Conservation (phyloP, 1,140 invertebrate genomes). For the Dysdera silvatica region DNA sequence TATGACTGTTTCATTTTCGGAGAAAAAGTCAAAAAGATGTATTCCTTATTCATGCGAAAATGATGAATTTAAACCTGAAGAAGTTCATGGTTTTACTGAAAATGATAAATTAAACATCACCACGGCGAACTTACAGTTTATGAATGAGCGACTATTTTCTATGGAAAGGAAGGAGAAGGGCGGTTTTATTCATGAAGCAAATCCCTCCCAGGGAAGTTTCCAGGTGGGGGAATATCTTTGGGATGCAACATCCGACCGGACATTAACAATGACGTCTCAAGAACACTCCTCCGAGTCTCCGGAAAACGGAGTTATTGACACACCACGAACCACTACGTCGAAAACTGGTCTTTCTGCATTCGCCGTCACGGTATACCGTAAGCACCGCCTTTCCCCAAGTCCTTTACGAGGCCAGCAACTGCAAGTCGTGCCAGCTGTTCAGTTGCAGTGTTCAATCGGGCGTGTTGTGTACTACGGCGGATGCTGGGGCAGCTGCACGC, state of each 20-base stretch:
- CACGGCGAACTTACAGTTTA: too few relatives aligned
- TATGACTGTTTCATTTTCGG: too few relatives aligned
- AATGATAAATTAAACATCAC: too few relatives aligned
- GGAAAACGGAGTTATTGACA: slow-evolving; percentile 9
- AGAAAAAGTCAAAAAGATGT: too few relatives aligned
- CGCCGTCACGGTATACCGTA: neutral
- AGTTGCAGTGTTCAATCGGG: neutral
- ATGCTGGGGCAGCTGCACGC: neutral
- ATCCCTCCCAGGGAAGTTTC: neutral
- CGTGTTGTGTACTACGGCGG: neutral
- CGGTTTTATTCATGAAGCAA: too few relatives aligned
- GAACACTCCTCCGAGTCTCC: neutral
- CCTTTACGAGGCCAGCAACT: neutral
- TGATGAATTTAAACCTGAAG: too few relatives aligned
- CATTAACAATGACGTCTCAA: neutral
- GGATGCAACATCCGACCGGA: slow-evolving; percentile 2
- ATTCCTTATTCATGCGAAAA: too few relatives aligned
- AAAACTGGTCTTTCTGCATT: slow-evolving; percentile 18
- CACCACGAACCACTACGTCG: slow-evolving; percentile 11
- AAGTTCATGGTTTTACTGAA: too few relatives aligned
- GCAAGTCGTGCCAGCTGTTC: slow-evolving; percentile 20
- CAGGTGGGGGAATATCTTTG: neutral
- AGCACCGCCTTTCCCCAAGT: neutral
- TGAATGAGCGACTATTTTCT: too few relatives aligned
- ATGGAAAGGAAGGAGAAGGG: too few relatives aligned